These are phyloP conservation scores for Decapterus maruadsi DNA, from an alignment of 2,797 vertebrate species.

Conservation along the genomic window DNA sequence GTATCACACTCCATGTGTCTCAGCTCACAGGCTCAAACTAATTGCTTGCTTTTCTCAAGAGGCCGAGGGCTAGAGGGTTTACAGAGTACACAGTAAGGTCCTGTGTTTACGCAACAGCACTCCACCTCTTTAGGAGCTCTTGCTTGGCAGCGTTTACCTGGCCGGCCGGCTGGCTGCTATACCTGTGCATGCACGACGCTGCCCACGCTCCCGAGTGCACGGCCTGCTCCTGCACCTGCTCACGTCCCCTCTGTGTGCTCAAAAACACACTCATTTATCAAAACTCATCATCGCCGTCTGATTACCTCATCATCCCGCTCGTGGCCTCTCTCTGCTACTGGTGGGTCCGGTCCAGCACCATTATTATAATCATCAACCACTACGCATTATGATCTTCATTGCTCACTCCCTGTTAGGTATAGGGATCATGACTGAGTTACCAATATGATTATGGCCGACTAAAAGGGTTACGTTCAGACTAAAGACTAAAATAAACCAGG, in stretches of 20 bases:
- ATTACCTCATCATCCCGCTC: conserved; percentile 20
- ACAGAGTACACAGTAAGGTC: conserved; percentile 77
- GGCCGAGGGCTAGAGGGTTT: conserved; percentile 69
- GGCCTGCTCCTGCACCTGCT: conserved; percentile 56
- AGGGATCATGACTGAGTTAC: conserved; percentile 25
- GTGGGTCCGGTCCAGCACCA: conserved; percentile 25
- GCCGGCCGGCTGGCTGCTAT: conserved; percentile 60
- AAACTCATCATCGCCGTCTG: conserved; percentile 26
- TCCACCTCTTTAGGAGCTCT: conserved; percentile 65
- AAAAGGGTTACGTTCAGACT: conserved; percentile 31
- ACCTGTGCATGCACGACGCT: conserved; percentile 17
- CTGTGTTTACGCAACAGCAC: conserved; percentile 78
- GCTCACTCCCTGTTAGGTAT: conserved; percentile 10
- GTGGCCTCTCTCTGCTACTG: conserved; percentile 1
- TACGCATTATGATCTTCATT: conserved; percentile 11
- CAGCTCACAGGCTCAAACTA: conserved; percentile 67
- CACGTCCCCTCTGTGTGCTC: conserved; percentile 29
- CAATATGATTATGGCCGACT: conserved; percentile 23
- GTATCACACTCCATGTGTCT: conserved; percentile 52
- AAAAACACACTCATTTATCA: conserved; percentile 60
- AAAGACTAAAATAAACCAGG: conserved; percentile 41
- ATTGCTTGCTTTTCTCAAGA: conserved; percentile 84
- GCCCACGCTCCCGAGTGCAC: conserved; percentile 27
- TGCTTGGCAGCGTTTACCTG: conserved; percentile 51
- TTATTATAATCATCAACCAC: conserved; percentile 33